Conservation (phyloP, 2,888 invertebrate genomes). For the Nomada ruficornis region DNA sequence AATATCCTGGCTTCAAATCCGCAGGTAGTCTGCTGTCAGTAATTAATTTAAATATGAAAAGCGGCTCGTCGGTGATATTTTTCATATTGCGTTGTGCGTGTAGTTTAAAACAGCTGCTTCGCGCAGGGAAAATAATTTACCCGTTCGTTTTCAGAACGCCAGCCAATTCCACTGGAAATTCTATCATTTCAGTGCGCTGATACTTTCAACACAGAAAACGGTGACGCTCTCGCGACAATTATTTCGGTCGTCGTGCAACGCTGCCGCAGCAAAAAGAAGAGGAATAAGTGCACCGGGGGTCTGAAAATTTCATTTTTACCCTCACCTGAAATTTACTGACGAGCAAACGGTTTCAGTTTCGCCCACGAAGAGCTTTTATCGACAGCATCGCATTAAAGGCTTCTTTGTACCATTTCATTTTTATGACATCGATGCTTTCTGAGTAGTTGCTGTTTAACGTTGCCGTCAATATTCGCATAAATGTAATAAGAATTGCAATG, state of each 20-base stretch:
- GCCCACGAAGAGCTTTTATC: background rate
- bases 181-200: background rate
- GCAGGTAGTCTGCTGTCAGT: too few relatives aligned
- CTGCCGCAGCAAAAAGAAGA: background rate
- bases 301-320: constrained; percentile 1
- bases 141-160: background rate
- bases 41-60: too few relatives aligned
- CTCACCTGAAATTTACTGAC: background rate
- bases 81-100: too few relatives aligned
- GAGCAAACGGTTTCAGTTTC: background rate
- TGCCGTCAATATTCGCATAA: too few relatives aligned
- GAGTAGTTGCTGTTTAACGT: too few relatives aligned
- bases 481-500: too few relatives aligned
- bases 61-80: too few relatives aligned
- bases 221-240: background rate
- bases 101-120: background rate
- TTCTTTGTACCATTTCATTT: too few relatives aligned
- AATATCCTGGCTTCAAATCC: too few relatives aligned
- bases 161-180: constrained; percentile 3
- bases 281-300: background rate
- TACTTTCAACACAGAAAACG: constrained; percentile 3
- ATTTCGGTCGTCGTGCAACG: background rate
- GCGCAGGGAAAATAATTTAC: background rate
- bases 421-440: too few relatives aligned
- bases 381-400: background rate